A percentile compares a stretch with the other conserved stretches of the same genome.
Evolutionary conservation across 2,888 invertebrate species (phyloP).

Genomic region (Coronaproctus castanopsis): DNA sequence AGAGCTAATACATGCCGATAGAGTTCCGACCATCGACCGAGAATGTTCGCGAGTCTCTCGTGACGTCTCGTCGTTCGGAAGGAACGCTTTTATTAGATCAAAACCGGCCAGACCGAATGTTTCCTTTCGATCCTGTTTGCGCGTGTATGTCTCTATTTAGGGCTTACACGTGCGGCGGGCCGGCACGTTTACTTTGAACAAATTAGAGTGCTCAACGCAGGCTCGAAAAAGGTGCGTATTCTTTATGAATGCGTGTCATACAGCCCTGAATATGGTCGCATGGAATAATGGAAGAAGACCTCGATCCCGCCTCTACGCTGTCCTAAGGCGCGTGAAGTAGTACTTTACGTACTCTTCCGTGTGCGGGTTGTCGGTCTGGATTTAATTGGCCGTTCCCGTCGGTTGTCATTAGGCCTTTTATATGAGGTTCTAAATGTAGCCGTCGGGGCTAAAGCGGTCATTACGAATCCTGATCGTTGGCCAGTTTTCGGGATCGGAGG

Average conservation of each 20-base stretch:
- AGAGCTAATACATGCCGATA: constrained; percentile 43
- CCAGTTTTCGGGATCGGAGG: constrained; percentile 12
- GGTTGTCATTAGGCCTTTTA: background rate
- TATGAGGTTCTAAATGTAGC: background rate
- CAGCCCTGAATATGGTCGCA: constrained; percentile 32
- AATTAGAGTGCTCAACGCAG: constrained; percentile 45
- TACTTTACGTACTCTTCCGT: constrained; percentile 9
- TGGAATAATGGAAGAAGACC: constrained; percentile 45
- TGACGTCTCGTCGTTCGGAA: constrained; percentile 16
- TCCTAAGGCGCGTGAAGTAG: constrained; percentile 3
- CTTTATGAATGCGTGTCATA: constrained; percentile 3
- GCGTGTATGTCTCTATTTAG: constrained; percentile 25
- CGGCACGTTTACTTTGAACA: constrained; percentile 42
- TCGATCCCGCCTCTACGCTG: constrained; percentile 37
- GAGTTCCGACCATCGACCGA: constrained; percentile 30
- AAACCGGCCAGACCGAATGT: constrained; percentile 30
- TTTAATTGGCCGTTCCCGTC: background rate
- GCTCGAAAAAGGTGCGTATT: constrained; percentile 25
- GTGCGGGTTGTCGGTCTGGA: constrained; percentile 5
- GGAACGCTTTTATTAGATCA: constrained; percentile 35
- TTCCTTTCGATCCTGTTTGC: constrained; percentile 24
- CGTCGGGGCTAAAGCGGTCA: constrained; percentile 26
- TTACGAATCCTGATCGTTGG: constrained; percentile 38
- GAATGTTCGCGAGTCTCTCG: constrained; percentile 15
- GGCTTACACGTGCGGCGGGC: constrained; percentile 28